phyloP scores from a whole-genome alignment of 1,140 invertebrate species.

The Popillia japonica region DNA sequence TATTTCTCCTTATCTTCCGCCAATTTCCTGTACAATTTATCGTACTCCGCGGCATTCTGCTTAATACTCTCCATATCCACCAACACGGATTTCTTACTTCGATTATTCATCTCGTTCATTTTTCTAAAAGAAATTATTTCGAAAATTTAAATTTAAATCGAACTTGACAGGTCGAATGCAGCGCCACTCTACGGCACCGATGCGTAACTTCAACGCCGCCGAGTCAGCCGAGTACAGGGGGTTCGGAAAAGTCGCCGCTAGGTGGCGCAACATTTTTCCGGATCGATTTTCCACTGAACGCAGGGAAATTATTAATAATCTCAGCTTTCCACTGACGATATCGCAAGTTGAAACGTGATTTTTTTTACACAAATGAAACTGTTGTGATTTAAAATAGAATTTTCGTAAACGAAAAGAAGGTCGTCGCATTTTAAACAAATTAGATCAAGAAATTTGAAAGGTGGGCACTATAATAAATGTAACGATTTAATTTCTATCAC shows the following conservation, averaged over 20 bases:
- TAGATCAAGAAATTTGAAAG: neutral
- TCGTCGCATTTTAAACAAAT: too few relatives aligned
- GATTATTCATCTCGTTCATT: neutral
- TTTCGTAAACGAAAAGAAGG: neutral
- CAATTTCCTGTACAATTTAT: constrained; percentile 9
- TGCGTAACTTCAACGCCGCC: neutral
- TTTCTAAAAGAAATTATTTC: neutral
- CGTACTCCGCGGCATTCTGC: neutral
- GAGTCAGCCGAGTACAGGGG: neutral
- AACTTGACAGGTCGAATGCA: neutral
- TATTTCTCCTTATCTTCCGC: neutral
- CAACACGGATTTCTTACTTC: neutral
- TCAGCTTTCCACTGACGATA: neutral
- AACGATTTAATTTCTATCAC: neutral
- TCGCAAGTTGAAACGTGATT: neutral
- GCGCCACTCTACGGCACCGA: neutral
- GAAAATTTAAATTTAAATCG: neutral
- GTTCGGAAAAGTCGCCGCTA: neutral
- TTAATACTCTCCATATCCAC: neutral
- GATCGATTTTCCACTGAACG: constrained; percentile 1
- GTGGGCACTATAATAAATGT: neutral
- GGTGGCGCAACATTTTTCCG: neutral
- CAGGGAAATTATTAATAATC: constrained; percentile 23
- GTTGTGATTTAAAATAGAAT: neutral
- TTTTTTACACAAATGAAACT: constrained; percentile 5